phyloP scores from a whole-genome alignment of 2,797 vertebrate species.

The Dicrostonyx torquatus region DNA sequence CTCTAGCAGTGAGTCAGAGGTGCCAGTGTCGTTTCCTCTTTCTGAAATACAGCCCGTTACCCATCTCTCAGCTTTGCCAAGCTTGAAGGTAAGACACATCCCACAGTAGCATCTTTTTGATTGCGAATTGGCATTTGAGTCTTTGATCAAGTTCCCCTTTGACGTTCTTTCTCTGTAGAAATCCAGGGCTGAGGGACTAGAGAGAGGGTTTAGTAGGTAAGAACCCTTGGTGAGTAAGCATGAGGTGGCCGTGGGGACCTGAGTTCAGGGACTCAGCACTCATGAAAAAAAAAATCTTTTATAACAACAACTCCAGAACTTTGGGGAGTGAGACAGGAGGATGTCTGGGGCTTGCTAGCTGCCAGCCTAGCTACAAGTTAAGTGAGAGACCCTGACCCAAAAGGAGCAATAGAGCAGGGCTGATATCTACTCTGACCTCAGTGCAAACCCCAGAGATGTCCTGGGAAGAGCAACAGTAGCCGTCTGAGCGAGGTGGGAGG shows the following conservation, averaged over 20 bases:
- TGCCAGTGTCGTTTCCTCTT: background rate
- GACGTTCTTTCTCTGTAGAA: background rate
- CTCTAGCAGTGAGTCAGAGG: conserved; percentile 40
- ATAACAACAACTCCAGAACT: background rate
- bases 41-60: background rate
- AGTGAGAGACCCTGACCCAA: background rate
- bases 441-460: background rate
- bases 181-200: background rate
- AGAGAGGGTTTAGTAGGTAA: background rate
- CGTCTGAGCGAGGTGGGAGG: background rate
- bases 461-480: background rate
- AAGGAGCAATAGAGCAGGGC: background rate
- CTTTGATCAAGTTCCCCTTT: background rate
- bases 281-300: background rate
- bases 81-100: background rate
- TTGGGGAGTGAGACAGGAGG: background rate
- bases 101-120: background rate
- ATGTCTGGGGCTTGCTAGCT: background rate
- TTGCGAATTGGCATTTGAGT: background rate
- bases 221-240: background rate
- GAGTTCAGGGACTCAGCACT: background rate
- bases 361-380: background rate
- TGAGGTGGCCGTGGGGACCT: background rate
- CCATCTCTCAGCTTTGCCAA: background rate
- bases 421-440: background rate